Evolutionary conservation across 92 coral and sea anemone species (phyloP).

Genomic region (Pocillopora grandis): DNA sequence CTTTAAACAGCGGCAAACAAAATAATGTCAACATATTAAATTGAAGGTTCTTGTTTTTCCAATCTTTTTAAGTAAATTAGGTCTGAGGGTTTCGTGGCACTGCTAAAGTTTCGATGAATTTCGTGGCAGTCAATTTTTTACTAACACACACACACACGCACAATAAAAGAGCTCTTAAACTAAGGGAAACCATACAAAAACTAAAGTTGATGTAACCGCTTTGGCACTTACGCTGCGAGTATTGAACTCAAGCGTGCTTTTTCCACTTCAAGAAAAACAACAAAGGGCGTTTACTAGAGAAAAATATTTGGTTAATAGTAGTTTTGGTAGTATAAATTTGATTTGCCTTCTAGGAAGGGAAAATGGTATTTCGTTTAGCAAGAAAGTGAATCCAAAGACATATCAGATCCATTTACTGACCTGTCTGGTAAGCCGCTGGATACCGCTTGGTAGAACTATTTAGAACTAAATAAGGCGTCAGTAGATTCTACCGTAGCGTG

Average conservation of each 20-base stretch:
- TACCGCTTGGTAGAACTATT: too few species aligned
- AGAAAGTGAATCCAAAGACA: not conserved
- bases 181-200: not conserved
- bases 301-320: not conserved
- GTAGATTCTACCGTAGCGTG: too few species aligned
- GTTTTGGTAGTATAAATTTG: not conserved
- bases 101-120: not conserved
- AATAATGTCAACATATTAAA: constrained; percentile 10
- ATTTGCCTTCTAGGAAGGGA: not conserved
- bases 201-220: not conserved
- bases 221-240: not conserved
- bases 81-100: too few species aligned
- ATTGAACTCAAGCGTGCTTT: constrained; percentile 2
- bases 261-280: not conserved
- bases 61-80: too few species aligned
- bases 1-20: constrained; percentile 44
- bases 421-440: too few species aligned
- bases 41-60: not conserved
- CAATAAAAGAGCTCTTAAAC: not conserved
- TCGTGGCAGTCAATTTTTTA: not conserved
- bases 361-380: too few species aligned
- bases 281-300: not conserved
- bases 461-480: too few species aligned
- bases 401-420: too few species aligned
- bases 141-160: not conserved